These are phyloP conservation scores for Poeciliopsis turrubarensis DNA, from an alignment of 2,113 vertebrate genomes.

Conservation along the genomic window DNA sequence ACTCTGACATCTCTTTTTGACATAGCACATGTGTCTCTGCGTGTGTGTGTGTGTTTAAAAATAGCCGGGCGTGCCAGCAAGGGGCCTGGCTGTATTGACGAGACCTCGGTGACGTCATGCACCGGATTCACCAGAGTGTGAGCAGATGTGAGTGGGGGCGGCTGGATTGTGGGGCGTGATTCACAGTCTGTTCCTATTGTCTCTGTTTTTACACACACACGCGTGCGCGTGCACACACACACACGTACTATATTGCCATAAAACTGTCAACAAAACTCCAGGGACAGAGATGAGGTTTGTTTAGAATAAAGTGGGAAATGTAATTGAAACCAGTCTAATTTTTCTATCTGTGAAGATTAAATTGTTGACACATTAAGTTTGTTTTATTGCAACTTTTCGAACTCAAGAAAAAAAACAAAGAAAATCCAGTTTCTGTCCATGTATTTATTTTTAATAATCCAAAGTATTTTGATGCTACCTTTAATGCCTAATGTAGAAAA, in stretches of 20 bases:
- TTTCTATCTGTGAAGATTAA: not conserved
- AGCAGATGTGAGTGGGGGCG: slow-evolving; percentile 41
- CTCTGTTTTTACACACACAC: slow-evolving; percentile 37
- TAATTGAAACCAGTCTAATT: not conserved
- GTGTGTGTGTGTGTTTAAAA: slow-evolving; percentile 72
- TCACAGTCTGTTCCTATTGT: slow-evolving; percentile 53
- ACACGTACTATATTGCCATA: not conserved
- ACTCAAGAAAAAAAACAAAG: not conserved
- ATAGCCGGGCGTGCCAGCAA: slow-evolving; percentile 47
- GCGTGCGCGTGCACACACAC: not conserved
- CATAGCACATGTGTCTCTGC: slow-evolving; percentile 52
- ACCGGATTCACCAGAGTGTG: slow-evolving; percentile 40
- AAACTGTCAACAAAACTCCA: not conserved
- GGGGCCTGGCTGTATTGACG: slow-evolving; percentile 46
- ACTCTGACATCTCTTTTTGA: slow-evolving; percentile 72
- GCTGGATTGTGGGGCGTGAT: slow-evolving; percentile 50
- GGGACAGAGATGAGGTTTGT: not conserved
- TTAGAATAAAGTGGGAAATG: not conserved
- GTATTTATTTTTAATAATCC: not conserved
- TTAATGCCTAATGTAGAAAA: not conserved
- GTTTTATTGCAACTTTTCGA: not conserved
- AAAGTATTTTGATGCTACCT: too few species aligned
- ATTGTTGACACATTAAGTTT: not conserved
- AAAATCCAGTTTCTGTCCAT: not conserved
- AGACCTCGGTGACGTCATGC: slow-evolving; percentile 34